Conservation (phyloP, 2,888 invertebrate genomes). For the Epicampocera succincta region DNA sequence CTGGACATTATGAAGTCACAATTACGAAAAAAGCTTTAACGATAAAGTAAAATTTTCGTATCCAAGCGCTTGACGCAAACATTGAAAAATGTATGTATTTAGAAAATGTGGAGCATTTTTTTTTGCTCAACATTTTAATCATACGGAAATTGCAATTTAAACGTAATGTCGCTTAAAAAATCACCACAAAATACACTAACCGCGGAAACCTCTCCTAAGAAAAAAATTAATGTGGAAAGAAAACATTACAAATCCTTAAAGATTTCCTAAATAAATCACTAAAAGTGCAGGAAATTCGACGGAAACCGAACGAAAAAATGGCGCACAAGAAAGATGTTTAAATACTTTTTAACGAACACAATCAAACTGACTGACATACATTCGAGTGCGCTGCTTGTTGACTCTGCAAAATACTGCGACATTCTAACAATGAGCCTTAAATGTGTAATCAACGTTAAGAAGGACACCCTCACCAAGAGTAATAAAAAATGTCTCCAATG, state of each 20-base stretch:
- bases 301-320: slow-evolving; percentile 53
- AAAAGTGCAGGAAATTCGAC: slow-evolving; percentile 61
- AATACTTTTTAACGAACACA: slow-evolving; percentile 16
- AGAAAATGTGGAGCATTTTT: neutral
- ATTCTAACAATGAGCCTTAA: slow-evolving; percentile 62
- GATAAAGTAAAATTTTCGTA: neutral
- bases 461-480: slow-evolving; percentile 35
- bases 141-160: slow-evolving; percentile 61
- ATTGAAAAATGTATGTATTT: neutral
- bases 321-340: slow-evolving; percentile 44
- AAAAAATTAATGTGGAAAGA: slow-evolving; percentile 32
- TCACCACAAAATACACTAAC: slow-evolving; percentile 25
- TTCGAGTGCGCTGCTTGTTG: slow-evolving; percentile 22
- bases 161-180: slow-evolving; percentile 40
- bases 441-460: slow-evolving; percentile 64
- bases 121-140: slow-evolving; percentile 45
- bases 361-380: neutral
- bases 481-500: slow-evolving; percentile 50
- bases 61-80: neutral
- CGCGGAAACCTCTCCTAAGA: slow-evolving; percentile 38
- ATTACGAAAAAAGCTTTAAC: too few species aligned
- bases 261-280: slow-evolving; percentile 68
- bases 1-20: too few species aligned
- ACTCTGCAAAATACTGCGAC: slow-evolving; percentile 36
- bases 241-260: slow-evolving; percentile 67